Evolutionary conservation across 2,888 invertebrate genomes (phyloP).

Genomic region (Brachypalpus laphriformis): DNA sequence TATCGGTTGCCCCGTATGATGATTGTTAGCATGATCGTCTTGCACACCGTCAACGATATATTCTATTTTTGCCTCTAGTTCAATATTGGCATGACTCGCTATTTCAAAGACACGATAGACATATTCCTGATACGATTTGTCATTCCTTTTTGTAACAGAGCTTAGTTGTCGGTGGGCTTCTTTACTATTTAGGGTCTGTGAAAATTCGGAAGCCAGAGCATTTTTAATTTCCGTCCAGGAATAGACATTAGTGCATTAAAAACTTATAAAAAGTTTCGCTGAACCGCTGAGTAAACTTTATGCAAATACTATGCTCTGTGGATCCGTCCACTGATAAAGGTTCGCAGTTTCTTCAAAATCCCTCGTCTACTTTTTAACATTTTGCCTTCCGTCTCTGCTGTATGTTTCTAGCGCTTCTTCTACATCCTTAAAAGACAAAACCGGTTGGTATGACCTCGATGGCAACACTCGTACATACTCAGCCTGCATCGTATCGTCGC

Average conservation of each 20-base stretch:
- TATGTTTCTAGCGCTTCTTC: neutral
- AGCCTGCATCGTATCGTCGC: neutral
- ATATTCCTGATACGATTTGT: slow-evolving; percentile 29
- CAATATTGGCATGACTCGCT: slow-evolving; percentile 72
- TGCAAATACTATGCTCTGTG: slow-evolving; percentile 21
- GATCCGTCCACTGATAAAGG: slow-evolving; percentile 10
- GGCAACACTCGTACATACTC: neutral
- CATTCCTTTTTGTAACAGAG: slow-evolving; percentile 3
- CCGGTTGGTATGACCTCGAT: neutral
- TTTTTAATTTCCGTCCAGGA: slow-evolving; percentile 11
- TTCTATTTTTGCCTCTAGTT: slow-evolving; percentile 22
- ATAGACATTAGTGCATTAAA: neutral
- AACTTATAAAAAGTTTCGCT: slow-evolving; percentile 25
- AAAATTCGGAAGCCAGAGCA: slow-evolving; percentile 15
- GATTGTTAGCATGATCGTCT: slow-evolving; percentile 12
- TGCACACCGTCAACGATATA: slow-evolving; percentile 32
- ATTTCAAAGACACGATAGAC: slow-evolving; percentile 69
- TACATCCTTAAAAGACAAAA: slow-evolving; percentile 3
- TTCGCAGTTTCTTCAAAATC: neutral
- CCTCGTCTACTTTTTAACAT: neutral
- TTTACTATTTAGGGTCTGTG: slow-evolving; percentile 14
- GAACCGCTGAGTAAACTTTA: slow-evolving; percentile 22
- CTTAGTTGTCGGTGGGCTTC: slow-evolving; percentile 24
- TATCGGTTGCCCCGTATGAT: neutral
- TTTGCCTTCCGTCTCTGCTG: slow-evolving; percentile 2